Base-by-base conservation (phyloP, 2,888 invertebrate species). In the Spicauda simplicius region DNA sequence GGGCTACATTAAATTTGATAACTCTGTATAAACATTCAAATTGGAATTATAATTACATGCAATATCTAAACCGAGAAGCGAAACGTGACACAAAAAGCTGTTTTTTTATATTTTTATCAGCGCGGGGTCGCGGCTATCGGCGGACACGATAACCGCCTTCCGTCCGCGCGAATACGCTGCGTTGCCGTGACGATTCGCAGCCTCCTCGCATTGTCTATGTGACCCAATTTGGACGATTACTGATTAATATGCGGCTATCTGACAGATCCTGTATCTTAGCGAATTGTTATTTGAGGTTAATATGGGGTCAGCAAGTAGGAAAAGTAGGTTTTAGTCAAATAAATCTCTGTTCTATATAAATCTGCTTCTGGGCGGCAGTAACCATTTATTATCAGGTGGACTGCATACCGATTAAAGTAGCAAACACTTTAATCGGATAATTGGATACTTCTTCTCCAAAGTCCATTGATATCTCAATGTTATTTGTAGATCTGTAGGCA, bases 111-210 rank as follows among this genome's bases (percentile, higher is more conserved):
- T 68, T 69, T 77, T 86, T 87, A 86, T 88, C 87, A 37, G 50
- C 56, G 73, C 72, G 75, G 76, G 78, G 77, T 78, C 79, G 73
- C 70, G 67, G 70, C 70, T 74, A 77, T 77, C 77, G 72, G 79
- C 86, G 84, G 85, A 83, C 83, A 79, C 77, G 81, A 85, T 82
- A 80, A 71, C 74, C 16, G 58, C 85, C 83, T 88, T 88, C 88
- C 88, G 88, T 80, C 79, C 74, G 65, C 68, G 75, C 71, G 70
- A 73, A 73, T 55, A 55, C 55, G 12, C 41, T 18, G 19, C 53
- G 20, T n/a, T 33, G 12, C 25, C 0, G 56, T 5, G 25, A 12
- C 19, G 11, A 52, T 56, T 62, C 52, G 52, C 60, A 61, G 25
- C 60, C 37, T 41, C 48, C 16, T 56, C 62, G 69, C 70, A 68